phyloP scores from a whole-genome alignment of 35 echinoderm and acorn worm genomes.

The Ptychodera flava region DNA sequence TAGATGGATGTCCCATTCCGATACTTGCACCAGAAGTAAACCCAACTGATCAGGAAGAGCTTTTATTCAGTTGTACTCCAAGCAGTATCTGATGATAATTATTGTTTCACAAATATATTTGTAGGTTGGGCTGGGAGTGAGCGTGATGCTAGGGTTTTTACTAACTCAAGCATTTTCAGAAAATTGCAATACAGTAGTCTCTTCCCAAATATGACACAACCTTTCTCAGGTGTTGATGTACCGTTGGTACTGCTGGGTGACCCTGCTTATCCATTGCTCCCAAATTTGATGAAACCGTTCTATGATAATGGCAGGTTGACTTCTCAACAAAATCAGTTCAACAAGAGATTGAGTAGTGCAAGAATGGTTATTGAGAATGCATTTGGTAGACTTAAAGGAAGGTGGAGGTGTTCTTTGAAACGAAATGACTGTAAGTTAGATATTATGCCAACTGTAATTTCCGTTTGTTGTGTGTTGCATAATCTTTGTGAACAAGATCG shows the following conservation, averaged over 20 bases:
- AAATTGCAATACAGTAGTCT: too few species aligned
- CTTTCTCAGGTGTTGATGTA: neutral
- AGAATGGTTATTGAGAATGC: conserved; percentile 24
- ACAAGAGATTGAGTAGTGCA: conserved; percentile 6
- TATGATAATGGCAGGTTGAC: neutral
- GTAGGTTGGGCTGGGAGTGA: too few species aligned
- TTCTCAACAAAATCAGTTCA: neutral
- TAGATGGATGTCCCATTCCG: too few species aligned
- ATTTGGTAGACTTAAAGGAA: conserved; percentile 19
- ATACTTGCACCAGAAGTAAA: too few species aligned
- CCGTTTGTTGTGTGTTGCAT: conserved; percentile 16
- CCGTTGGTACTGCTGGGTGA: conserved; percentile 12
- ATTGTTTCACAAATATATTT: too few species aligned
- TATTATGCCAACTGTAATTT: neutral
- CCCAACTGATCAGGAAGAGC: too few species aligned
- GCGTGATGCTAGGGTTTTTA: too few species aligned
- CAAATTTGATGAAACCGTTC: conserved; percentile 16
- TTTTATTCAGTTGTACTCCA: too few species aligned
- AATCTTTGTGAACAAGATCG: conserved; percentile 25
- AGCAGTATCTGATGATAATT: too few species aligned
- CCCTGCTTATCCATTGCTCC: conserved; percentile 17
- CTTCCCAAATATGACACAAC: too few species aligned
- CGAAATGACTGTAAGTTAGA: neutral
- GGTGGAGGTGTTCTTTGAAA: conserved; percentile 16
- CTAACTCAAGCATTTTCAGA: too few species aligned